A percentile compares a stretch with the other conserved stretches of the same genome.
These are phyloP conservation scores for Plestiodon gilberti DNA, from an alignment of 2,113 vertebrate genomes.

Conservation along the genomic window DNA sequence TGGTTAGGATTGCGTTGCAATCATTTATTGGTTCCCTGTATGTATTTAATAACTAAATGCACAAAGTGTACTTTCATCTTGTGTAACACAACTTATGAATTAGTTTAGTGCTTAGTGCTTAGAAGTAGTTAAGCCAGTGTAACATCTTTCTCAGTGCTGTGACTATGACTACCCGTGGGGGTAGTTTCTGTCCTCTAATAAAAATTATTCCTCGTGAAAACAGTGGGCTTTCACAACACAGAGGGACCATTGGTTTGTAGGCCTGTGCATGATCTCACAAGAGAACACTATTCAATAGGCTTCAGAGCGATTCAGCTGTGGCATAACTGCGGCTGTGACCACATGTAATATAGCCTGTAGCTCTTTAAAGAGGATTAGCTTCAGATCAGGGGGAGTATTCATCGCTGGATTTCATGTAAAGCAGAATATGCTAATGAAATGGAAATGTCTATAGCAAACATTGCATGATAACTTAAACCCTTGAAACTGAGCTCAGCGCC, in stretches of 20 bases:
- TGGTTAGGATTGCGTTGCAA: no score
- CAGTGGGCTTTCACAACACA: constrained; percentile 63
- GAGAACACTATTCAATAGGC: constrained; percentile 74
- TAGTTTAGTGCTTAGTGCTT: not conserved
- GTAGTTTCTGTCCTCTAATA: constrained; percentile 8
- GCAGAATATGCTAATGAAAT: constrained; percentile 80
- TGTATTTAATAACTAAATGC: not conserved
- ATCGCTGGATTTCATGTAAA: constrained; percentile 69
- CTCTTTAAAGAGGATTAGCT: constrained; percentile 84
- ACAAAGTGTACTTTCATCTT: not conserved
- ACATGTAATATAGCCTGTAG: constrained; percentile 78
- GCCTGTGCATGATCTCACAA: constrained; percentile 67
- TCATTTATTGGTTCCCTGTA: not conserved
- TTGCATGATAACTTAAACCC: constrained; percentile 69
- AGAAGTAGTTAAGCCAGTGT: constrained; percentile 17
- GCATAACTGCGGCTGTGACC: constrained; percentile 69
- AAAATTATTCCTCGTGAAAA: constrained; percentile 50
- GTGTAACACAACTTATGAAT: not conserved
- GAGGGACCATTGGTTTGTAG: constrained; percentile 60
- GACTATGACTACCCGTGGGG: constrained; percentile 29
- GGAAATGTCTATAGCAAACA: constrained; percentile 78
- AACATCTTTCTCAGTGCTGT: not conserved
- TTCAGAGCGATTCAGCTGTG: constrained; percentile 75
- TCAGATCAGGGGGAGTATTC: constrained; percentile 72
- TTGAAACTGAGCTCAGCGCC: constrained; percentile 67